Evolutionary conservation across 2,797 vertebrate species (phyloP).

Genomic region (Hapalemur alaotrensis): DNA sequence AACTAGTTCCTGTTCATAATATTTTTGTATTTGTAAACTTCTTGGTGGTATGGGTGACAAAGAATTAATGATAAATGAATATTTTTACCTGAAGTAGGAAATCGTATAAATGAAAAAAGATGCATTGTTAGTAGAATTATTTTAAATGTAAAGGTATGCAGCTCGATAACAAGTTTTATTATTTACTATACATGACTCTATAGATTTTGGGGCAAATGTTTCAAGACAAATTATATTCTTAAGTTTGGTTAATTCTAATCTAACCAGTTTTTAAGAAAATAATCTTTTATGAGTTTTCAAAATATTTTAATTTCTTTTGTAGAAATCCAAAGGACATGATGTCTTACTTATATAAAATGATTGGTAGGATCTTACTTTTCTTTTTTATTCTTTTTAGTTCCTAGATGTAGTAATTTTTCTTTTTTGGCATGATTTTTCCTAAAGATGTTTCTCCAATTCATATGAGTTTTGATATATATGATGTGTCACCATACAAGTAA

Average conservation of each 20-base stretch:
- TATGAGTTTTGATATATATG: constrained; percentile 50
- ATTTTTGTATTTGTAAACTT: constrained; percentile 11
- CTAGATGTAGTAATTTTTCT: constrained; percentile 40
- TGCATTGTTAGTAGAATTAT: background rate
- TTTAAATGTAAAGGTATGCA: constrained; percentile 12
- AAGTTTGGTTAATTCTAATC: background rate
- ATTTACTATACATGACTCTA: background rate
- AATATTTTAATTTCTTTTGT: constrained; percentile 24
- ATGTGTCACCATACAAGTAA: background rate
- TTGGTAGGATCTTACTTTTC: constrained; percentile 6
- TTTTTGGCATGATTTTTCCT: constrained; percentile 30
- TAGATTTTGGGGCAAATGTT: background rate
- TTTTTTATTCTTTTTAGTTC: constrained; percentile 33
- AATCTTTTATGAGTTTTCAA: constrained; percentile 37
- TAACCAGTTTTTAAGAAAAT: constrained; percentile 20
- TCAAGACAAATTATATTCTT: constrained; percentile 32
- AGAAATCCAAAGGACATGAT: background rate
- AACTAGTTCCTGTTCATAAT: constrained; percentile 6
- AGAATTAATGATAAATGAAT: constrained; percentile 1
- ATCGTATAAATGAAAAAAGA: background rate
- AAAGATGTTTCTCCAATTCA: constrained; percentile 6
- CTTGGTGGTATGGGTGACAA: background rate
- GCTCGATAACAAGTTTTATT: background rate
- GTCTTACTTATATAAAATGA: background rate
- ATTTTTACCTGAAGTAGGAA: constrained; percentile 33